phyloP scores from a whole-genome alignment of 2,797 vertebrate species.

The Falco novaeseelandiae region DNA sequence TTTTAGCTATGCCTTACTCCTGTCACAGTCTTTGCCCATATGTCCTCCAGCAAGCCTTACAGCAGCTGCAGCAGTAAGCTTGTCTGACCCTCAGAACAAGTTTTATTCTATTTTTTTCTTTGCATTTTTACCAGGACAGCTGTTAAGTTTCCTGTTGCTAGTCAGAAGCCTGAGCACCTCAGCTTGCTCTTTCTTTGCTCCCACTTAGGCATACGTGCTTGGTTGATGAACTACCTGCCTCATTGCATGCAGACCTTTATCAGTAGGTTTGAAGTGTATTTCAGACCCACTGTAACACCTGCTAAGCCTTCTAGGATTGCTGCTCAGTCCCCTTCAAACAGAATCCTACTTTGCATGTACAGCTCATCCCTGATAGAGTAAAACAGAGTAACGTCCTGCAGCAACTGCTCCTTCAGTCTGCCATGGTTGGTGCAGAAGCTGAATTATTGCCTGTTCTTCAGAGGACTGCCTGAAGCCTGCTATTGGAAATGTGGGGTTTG shows the following conservation, averaged over 20 bases:
- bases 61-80: background rate
- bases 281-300: background rate
- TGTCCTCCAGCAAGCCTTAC: background rate
- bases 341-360: background rate
- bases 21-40: background rate
- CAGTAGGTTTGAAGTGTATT: background rate
- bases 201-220: background rate
- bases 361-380: background rate
- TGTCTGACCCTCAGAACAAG: background rate
- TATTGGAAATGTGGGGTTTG: background rate
- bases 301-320: background rate
- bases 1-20: background rate
- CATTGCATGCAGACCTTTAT: background rate
- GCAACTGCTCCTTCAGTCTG: background rate
- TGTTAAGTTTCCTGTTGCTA: background rate
- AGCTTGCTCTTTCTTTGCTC: background rate
- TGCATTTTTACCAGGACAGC: background rate
- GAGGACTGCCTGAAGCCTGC: background rate
- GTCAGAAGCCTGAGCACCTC: background rate
- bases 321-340: background rate
- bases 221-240: background rate
- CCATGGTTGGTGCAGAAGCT: background rate
- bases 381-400: background rate
- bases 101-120: background rate
- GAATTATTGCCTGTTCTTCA: background rate